Percentiles rank a stretch among this genome's conserved stretches.
Evolutionary conservation across 2,797 vertebrate genomes (phyloP).

Genomic region (Rachycentron canadum): DNA sequence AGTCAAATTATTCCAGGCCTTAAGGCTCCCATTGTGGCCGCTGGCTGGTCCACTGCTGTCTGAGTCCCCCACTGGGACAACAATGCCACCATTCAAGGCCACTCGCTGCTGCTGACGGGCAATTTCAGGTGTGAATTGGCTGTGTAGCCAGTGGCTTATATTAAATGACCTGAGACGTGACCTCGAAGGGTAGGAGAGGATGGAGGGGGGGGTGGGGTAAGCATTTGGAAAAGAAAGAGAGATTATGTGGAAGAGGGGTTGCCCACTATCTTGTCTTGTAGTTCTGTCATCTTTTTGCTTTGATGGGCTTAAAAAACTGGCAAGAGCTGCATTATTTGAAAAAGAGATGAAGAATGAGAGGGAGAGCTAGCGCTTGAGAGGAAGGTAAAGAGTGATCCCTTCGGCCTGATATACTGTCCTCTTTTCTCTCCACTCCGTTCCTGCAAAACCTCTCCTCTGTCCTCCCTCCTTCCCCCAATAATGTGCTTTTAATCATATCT

Average conservation of each 20-base stretch:
- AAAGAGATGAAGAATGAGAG: slow-evolving; percentile 23
- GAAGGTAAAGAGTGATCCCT: slow-evolving; percentile 51
- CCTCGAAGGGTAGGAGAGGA: slow-evolving; percentile 59
- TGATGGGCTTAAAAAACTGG: slow-evolving; percentile 49
- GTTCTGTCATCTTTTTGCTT: slow-evolving; percentile 52
- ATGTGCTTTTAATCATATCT: slow-evolving; percentile 85
- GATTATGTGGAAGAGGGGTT: slow-evolving; percentile 41
- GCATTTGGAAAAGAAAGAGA: slow-evolving; percentile 52
- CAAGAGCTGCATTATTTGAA: slow-evolving; percentile 43
- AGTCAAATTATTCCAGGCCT: slow-evolving; percentile 84
- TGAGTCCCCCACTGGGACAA: slow-evolving; percentile 79
- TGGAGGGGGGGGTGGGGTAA: slow-evolving; percentile 35
- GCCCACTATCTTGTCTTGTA: slow-evolving; percentile 45
- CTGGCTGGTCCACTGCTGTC: slow-evolving; percentile 76
- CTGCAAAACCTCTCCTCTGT: slow-evolving; percentile 56
- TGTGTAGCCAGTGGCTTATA: slow-evolving; percentile 79
- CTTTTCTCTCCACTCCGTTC: slow-evolving; percentile 41
- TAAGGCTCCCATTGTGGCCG: slow-evolving; percentile 80
- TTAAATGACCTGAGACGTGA: slow-evolving; percentile 81
- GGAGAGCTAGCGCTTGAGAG: slow-evolving; percentile 26
- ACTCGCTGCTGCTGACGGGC: slow-evolving; percentile 71
- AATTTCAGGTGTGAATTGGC: slow-evolving; percentile 86
- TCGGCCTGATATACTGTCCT: slow-evolving; percentile 50
- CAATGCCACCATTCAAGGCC: slow-evolving; percentile 83
- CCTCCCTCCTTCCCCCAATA: slow-evolving; percentile 68